Percentiles rank a stretch among this genome's conserved stretches.
Conservation (phyloP, 2,888 invertebrate species). For the Ptilodon capucinus region DNA sequence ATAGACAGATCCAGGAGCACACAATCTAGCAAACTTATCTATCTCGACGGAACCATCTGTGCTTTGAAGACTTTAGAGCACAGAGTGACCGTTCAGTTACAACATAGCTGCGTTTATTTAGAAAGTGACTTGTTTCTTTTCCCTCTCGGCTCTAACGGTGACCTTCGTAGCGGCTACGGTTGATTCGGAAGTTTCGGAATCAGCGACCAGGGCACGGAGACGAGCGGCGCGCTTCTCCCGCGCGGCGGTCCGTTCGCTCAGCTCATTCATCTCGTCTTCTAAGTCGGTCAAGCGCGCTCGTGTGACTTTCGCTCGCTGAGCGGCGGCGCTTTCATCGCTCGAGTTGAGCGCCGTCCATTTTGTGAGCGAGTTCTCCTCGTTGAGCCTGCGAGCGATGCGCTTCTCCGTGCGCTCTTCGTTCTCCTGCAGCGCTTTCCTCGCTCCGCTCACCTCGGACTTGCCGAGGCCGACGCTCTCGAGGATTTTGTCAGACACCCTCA, state of each 20-base stretch:
- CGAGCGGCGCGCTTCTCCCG: slow-evolving; percentile 88
- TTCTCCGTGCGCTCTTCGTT: slow-evolving; percentile 77
- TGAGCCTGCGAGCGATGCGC: slow-evolving; percentile 69
- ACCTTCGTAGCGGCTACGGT: slow-evolving; percentile 61
- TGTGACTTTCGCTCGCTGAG: slow-evolving; percentile 84
- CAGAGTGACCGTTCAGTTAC: slow-evolving; percentile 34
- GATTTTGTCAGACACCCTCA: slow-evolving; percentile 85
- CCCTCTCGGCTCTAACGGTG: slow-evolving; percentile 67
- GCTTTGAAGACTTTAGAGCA: slow-evolving; percentile 44
- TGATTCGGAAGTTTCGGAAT: slow-evolving; percentile 70
- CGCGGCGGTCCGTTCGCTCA: slow-evolving; percentile 86
- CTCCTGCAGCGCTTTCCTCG: slow-evolving; percentile 71
- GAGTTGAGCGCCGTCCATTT: slow-evolving; percentile 85
- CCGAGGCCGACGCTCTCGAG: slow-evolving; percentile 85
- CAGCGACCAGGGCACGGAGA: slow-evolving; percentile 86
- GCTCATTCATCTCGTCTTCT: slow-evolving; percentile 89
- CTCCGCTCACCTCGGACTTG: slow-evolving; percentile 76
- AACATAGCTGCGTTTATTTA: slow-evolving; percentile 42
- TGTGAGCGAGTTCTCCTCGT: slow-evolving; percentile 74
- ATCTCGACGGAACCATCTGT: slow-evolving; percentile 46
- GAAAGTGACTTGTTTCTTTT: slow-evolving; percentile 78
- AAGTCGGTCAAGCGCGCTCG: slow-evolving; percentile 87
- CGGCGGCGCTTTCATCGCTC: slow-evolving; percentile 82
- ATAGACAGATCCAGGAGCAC: slow-evolving; percentile 67
- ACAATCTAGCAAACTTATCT: slow-evolving; percentile 61